Evolutionary conservation across 1,140 invertebrate genomes (phyloP).

Genomic region (Lepidostoma basale): DNA sequence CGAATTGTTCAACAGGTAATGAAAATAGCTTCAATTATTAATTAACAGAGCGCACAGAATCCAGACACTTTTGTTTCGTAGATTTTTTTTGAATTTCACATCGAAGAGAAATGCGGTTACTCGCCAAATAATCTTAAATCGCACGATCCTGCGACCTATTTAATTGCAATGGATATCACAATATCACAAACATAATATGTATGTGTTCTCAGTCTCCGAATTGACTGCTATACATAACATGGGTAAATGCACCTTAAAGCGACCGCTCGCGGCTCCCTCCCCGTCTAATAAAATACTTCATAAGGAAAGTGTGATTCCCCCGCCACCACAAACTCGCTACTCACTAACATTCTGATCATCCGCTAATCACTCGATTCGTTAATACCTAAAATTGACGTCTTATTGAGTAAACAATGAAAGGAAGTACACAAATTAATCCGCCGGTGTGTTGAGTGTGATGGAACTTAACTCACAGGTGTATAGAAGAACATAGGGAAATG

Average conservation of each 20-base stretch:
- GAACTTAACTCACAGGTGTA: conserved; percentile 35
- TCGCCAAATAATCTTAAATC: neutral
- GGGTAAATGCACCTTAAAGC: conserved; percentile 6
- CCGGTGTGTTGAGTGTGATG: neutral
- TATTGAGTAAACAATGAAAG: neutral
- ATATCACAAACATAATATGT: conserved; percentile 12
- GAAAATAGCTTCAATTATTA: too few relatives aligned
- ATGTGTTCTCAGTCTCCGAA: conserved; percentile 19
- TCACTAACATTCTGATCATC: neutral
- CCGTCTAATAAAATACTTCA: neutral
- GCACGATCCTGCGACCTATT: conserved; percentile 1
- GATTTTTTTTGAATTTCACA: neutral
- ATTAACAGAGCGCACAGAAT: neutral
- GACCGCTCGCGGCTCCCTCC: neutral
- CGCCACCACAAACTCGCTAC: neutral
- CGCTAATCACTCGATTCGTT: neutral
- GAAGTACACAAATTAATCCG: neutral
- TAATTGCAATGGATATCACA: conserved; percentile 21
- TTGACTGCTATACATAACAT: conserved; percentile 14
- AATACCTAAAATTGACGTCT: conserved; percentile 17
- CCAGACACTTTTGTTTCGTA: neutral
- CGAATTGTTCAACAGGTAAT: too few relatives aligned
- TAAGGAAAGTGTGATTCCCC: neutral
- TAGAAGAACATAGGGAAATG: conserved; percentile 46
- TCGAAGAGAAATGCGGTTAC: neutral